Evolutionary conservation across 2,888 invertebrate genomes (phyloP).

Genomic region (Habrosyne pyritoides): DNA sequence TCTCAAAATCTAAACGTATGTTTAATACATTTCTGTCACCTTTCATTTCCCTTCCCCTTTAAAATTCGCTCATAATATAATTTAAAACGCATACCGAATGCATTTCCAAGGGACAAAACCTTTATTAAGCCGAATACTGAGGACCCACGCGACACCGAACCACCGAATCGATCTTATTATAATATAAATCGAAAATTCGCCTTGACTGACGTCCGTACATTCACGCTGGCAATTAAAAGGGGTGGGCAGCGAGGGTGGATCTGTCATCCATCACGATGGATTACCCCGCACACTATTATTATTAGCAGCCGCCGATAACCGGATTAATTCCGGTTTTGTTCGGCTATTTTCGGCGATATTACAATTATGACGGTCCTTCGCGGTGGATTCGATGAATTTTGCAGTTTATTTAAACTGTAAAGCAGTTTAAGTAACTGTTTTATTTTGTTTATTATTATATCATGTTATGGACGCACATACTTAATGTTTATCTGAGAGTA

Average conservation of each 20-base stretch:
- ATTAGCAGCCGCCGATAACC: constrained; percentile 73
- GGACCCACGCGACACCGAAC: constrained; percentile 34
- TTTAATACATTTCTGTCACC: constrained; percentile 16
- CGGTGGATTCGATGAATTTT: constrained; percentile 10
- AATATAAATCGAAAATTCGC: constrained; percentile 78
- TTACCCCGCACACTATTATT: constrained; percentile 77
- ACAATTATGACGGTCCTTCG: constrained; percentile 21
- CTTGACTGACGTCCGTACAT: constrained; percentile 69
- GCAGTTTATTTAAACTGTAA: background rate
- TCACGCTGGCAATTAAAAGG: constrained; percentile 79
- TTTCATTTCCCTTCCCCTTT: constrained; percentile 9
- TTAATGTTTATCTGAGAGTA: too few relatives aligned
- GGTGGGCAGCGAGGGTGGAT: constrained; percentile 57
- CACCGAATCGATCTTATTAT: constrained; percentile 71
- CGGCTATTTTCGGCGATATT: constrained; percentile 51
- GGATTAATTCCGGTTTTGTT: constrained; percentile 72
- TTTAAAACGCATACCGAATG: constrained; percentile 9
- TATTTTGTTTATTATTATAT: too few relatives aligned
- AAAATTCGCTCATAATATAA: constrained; percentile 6
- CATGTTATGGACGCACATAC: too few relatives aligned
- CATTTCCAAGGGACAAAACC: constrained; percentile 12
- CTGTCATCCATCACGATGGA: constrained; percentile 75
- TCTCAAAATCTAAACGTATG: constrained; percentile 5
- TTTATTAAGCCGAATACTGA: constrained; percentile 40
- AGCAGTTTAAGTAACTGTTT: too few relatives aligned